Base-by-base conservation (phyloP, 2,888 invertebrate species). In the Ennomos fuscantarius region DNA sequence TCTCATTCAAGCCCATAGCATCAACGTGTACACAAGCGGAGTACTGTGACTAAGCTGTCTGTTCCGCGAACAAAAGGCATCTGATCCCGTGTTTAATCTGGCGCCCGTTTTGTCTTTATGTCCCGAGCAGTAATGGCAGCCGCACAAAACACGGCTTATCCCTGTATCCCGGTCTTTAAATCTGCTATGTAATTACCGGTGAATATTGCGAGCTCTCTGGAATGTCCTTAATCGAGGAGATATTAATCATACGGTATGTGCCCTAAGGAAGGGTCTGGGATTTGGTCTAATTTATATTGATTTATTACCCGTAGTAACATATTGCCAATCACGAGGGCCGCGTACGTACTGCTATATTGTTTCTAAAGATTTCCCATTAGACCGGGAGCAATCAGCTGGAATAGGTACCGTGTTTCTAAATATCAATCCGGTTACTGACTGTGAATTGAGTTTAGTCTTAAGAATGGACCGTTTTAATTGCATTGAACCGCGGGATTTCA, bases 21-120 rank as follows among this genome's bases (percentile, higher is more conserved):
- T 71, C 65, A 50, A 60, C 45, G 37, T 62, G 68, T 68, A 31
- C 49, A 33, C 33, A 31, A 57, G 63, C 65, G 63, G 75, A 74
- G 74, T 69, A 72, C 70, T 73, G 76, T 78, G 76, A 78, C 71
- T 70, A 63, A 55, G 54, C 55, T 51, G 34, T 45, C 51, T 53
- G 45, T 54, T 52, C 52, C 61, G 13, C 57, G 50, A 64, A 68
- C 65, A 68, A 65, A 55, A 59, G 65, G 53, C 55, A 45, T 63
- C 59, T 63, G 65, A 65, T 59, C 60, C 62, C 59, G 60, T 62
- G 63, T 56, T 58, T 65, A 63, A 68, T 65, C 65, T 65, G 49
- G 31, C 58, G 51, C 44, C 43, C 46, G 63, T 68, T 65, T 65
- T 63, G 65, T 64, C 56, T 56, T 55, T 52, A 53, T 61, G 50